phyloP scores from a whole-genome alignment of 2,888 invertebrate species.

The Sympetrum striolatum region DNA sequence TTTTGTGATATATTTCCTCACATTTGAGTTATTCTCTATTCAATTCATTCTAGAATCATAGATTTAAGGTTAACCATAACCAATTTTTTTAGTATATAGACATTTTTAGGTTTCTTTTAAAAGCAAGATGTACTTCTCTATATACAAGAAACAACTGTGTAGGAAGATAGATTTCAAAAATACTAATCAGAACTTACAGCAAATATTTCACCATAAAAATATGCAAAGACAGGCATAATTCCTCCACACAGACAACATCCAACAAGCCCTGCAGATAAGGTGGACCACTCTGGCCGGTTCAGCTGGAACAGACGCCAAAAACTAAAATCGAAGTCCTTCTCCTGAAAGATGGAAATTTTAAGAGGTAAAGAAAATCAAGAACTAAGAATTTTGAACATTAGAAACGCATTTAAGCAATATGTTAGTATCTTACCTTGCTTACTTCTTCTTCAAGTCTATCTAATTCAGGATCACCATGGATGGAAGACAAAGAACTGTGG shows the following conservation, averaged over 20 bases:
- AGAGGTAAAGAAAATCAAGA: not conserved
- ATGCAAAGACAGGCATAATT: conserved; percentile 56
- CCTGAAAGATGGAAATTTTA: conserved; percentile 9
- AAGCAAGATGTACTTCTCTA: not conserved
- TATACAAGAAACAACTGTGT: not conserved
- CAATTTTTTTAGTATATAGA: too few relatives aligned
- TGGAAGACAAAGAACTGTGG: conserved; percentile 3
- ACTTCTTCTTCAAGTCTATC: not conserved
- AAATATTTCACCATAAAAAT: conserved; percentile 58
- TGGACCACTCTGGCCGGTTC: conserved; percentile 55
- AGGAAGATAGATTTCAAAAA: too few relatives aligned
- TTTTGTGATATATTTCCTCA: too few relatives aligned
- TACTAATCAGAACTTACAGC: conserved; percentile 50
- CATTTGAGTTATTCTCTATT: too few relatives aligned
- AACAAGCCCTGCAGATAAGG: conserved; percentile 53
- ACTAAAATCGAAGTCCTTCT: conserved; percentile 40
- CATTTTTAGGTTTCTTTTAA: too few relatives aligned
- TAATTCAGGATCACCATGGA: conserved; percentile 17
- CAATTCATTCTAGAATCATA: too few relatives aligned
- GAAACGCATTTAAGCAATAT: not conserved
- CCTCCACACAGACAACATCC: conserved; percentile 56
- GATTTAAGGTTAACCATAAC: too few relatives aligned
- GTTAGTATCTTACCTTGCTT: not conserved
- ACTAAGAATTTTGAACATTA: not conserved
- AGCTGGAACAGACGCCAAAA: conserved; percentile 52